Base-by-base conservation (phyloP, 2,888 invertebrate genomes). In the Drosophila differens region DNA sequence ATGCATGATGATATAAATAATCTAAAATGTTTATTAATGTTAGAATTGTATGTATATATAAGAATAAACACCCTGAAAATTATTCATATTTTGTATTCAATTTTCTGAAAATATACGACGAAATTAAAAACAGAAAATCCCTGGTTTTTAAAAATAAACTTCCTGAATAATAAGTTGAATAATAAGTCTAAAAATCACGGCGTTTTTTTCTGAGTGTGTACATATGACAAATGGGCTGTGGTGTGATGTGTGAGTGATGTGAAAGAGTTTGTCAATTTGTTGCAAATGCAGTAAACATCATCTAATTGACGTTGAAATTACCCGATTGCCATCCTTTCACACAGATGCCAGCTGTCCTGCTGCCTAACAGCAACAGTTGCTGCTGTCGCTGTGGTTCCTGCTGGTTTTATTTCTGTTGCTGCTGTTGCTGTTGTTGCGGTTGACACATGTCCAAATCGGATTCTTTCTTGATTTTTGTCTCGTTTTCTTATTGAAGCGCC, bases 301-400 rank as follows among this genome's bases (percentile, higher is more conserved):
- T 80, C 90, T 86, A 91, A 86, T 86, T 86, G 91, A 86, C 90
- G 90, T 86, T 85, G 82, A 76, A 91, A 87, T 83, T 82, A 79
- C 82, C 71, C 71, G 57, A 67, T 61, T 51, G 59, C 70, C 54
- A 28, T 32, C 30, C 30, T n/a, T 47, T 55, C 28, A 37, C 59
- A 41, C 52, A 37, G 32, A 4, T 22, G 47, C 25, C 47, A 9
- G 47, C 22, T 47, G 25, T 25, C 4, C 47, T 16, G 22, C 22
- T 47, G 47, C 47, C 25, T 47, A 25, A 25, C 74, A 63, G 69
- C 69, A 70, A 67, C 60, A 69, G 58, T 61, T 54, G 60, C 32
- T 41, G 55, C 41, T 12, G 10, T 19, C 12, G 28, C 10, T 32
- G 9, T 28, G 4, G 52, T 22, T 49, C 19, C n/a, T 9, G 14